Evolutionary conservation across 2,888 invertebrate species (phyloP).

Genomic region (Tanytarsus gracilentus): DNA sequence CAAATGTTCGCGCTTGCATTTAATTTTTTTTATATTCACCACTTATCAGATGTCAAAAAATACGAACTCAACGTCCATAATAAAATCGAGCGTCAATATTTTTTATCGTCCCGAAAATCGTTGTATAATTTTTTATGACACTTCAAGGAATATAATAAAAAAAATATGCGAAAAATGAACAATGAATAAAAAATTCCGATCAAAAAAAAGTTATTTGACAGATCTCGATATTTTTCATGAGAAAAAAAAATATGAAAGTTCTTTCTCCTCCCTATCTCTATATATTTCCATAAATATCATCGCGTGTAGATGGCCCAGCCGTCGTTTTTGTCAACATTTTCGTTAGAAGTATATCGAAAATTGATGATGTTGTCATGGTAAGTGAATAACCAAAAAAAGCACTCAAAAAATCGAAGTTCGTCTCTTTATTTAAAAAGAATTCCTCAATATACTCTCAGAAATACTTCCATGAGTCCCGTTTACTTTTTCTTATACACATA

Average conservation of each 20-base stretch:
- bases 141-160: not conserved
- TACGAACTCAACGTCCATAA: too few relatives aligned
- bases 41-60: too few relatives aligned
- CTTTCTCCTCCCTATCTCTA: not conserved
- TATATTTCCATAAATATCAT: constrained; percentile 32
- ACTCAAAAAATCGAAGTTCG: not conserved
- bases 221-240: constrained; percentile 13
- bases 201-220: constrained; percentile 15
- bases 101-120: too few relatives aligned
- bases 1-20: too few relatives aligned
- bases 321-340: constrained; percentile 96
- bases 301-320: constrained; percentile 84
- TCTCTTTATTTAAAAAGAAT: not conserved
- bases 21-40: too few relatives aligned
- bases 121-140: constrained; percentile 18
- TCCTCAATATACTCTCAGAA: not conserved
- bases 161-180: constrained; percentile 19
- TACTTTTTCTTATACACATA: too few relatives aligned
- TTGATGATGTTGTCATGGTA: constrained; percentile 99
- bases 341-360: constrained; percentile 98
- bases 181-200: constrained; percentile 27
- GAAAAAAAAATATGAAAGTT: not conserved
- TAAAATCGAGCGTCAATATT: not conserved
- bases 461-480: constrained; percentile 9
- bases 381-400: constrained; percentile 48